A percentile compares a stretch with the other conserved stretches of the same genome.
phyloP scores from a whole-genome alignment of 2,888 invertebrate genomes.

The Nephrocerus scutellatus region DNA sequence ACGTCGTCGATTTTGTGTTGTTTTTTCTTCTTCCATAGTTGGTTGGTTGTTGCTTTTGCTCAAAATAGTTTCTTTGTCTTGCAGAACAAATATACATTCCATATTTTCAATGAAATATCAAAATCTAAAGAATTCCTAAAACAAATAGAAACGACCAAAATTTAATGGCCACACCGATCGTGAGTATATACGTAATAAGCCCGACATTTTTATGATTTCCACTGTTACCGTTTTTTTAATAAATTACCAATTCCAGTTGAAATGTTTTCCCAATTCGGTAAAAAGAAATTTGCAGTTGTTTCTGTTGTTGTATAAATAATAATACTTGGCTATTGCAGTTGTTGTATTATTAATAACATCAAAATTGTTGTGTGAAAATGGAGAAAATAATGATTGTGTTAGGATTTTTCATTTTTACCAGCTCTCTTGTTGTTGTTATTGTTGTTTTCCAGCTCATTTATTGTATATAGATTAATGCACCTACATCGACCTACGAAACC shows the following conservation, averaged over 20 bases:
- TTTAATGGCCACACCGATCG: too few relatives aligned
- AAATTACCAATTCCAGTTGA: neutral
- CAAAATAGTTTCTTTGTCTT: too few relatives aligned
- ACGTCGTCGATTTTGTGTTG: neutral
- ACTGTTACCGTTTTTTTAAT: too few relatives aligned
- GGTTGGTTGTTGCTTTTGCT: too few relatives aligned
- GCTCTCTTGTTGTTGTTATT: slow-evolving; percentile 1
- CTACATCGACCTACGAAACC: slow-evolving; percentile 17
- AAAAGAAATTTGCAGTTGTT: slow-evolving; percentile 20
- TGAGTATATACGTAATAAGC: too few relatives aligned
- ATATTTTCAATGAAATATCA: too few relatives aligned
- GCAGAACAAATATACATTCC: too few relatives aligned
- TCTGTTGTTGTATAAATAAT: slow-evolving; percentile 25
- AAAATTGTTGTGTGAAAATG: slow-evolving; percentile 40
- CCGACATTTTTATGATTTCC: too few relatives aligned
- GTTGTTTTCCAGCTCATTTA: neutral
- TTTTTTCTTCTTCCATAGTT: too few relatives aligned
- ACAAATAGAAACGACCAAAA: neutral
- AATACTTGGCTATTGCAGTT: slow-evolving; percentile 20
- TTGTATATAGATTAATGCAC: neutral
- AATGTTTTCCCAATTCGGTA: slow-evolving; percentile 7
- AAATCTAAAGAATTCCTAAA: too few relatives aligned
- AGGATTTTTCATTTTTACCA: slow-evolving; percentile 14
- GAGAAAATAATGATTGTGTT: slow-evolving; percentile 43
- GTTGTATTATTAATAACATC: slow-evolving; percentile 17